Evolutionary conservation across 2,113 vertebrate genomes (phyloP), one percentile per base, ranked within the genome.

Genomic region (Gasterosteus nipponicus): DNA sequence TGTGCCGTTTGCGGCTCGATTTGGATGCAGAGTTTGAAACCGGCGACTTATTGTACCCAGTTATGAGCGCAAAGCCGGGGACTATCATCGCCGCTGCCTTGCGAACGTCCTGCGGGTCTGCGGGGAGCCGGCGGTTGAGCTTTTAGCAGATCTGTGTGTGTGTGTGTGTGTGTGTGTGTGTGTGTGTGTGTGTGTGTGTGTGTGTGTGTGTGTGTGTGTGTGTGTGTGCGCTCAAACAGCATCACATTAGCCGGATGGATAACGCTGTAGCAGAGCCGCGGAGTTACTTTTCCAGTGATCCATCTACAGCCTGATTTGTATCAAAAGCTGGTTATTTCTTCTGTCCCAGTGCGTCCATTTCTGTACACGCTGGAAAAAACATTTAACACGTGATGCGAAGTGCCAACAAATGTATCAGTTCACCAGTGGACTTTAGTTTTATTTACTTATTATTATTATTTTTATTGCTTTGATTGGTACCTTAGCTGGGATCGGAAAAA

Each of bases 1-100:
- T 67, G 77, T 78, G 86, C 66, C 56, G 80, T 80, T 86, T 79
- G 82, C 49, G 12, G 73, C 69, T 80, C 69, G 77, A 70, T 86
- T 88, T 75, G 59, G 71, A 85, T 82, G 81, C 78, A 57, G 68
- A 73, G 67, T 79, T 73, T 46, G 60, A 61, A 73, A 78, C 62
- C 41, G 8, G 38, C 62, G 7, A 75, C 77, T 79, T 65, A 44
- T 70, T 54, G 41, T 64, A 29, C 70, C 67, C 65, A 42, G 57
- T 44, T 42, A 69, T 60, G 72, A 82, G 71, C 53, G 59, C 61
- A 81, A 64, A 83, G 72, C 59, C 35, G 2, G 69, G 6, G 47
- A 35, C 63, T 63, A 58, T 77, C 56, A 73, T 58, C 35, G 46
- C 63, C 10, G 71, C 4, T 56, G 68, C 67, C 57, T 81, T 66